Conservation (phyloP, 2,113 vertebrate species). For the Chionis minor region DNA sequence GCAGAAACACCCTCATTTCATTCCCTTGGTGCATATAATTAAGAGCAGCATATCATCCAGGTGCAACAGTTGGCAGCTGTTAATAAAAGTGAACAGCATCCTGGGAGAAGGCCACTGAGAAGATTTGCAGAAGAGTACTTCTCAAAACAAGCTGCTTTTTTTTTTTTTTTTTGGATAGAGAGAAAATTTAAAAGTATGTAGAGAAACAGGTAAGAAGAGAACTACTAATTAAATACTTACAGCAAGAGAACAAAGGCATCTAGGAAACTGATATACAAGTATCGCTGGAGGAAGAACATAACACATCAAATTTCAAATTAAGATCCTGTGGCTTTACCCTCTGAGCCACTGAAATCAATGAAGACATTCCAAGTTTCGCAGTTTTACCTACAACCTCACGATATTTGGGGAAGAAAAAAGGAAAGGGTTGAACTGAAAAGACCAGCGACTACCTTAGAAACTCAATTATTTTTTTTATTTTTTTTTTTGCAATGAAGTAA, state of each 20-base stretch:
- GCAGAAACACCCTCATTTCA: not conserved
- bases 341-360: not conserved
- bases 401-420: not conserved
- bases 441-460: not conserved
- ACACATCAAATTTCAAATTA: not conserved
- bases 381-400: not conserved
- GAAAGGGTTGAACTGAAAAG: not conserved
- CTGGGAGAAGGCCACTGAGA: not conserved
- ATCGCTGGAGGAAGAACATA: not conserved
- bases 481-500: not conserved
- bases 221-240: not conserved
- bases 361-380: not conserved
- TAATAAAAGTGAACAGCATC: slow-evolving; percentile 35
- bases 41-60: not conserved
- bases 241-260: not conserved
- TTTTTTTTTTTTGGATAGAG: not conserved
- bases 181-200: not conserved
- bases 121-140: not conserved
- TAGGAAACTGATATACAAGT: not conserved
- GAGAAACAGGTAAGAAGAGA: slow-evolving; percentile 10
- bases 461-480: not conserved
- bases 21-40: not conserved
- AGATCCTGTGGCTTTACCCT: not conserved
- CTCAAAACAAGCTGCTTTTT: not conserved
- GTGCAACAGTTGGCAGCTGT: slow-evolving; percentile 42